Conservation (phyloP, 2,888 invertebrate genomes). For the Onthophagus sagittarius region DNA sequence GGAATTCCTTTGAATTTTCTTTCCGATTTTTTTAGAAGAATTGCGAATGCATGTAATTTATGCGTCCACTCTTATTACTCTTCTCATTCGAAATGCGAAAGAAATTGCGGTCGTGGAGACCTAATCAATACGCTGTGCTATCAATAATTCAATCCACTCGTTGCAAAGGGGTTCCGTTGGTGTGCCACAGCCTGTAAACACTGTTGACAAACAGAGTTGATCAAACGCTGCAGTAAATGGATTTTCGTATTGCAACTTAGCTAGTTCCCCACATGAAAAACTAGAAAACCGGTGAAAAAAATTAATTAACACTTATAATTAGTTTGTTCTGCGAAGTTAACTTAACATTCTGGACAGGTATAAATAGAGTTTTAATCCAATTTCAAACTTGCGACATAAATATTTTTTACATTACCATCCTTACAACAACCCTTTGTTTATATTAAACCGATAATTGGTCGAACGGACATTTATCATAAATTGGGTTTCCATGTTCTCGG, state of each 20-base stretch:
- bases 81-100: neutral
- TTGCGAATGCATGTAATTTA: neutral
- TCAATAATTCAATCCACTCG: neutral
- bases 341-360: neutral
- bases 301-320: neutral
- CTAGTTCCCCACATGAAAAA: neutral
- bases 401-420: neutral
- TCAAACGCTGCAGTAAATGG: neutral
- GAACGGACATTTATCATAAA: neutral
- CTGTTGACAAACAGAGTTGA: neutral
- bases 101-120: neutral
- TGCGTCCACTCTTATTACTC: neutral
- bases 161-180: neutral
- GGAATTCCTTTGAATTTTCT: neutral
- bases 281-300: neutral
- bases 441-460: neutral
- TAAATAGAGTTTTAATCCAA: neutral
- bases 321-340: neutral
- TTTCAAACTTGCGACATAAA: neutral
- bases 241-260: neutral
- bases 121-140: neutral
- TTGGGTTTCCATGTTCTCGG: neutral
- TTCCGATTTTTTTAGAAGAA: neutral
- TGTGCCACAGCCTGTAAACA: neutral
- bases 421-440: neutral